Percentiles rank a stretch among this genome's conserved stretches.
These are phyloP conservation scores for Microcebus jonahi DNA, from an alignment of 2,113 vertebrate species.

Conservation along the genomic window DNA sequence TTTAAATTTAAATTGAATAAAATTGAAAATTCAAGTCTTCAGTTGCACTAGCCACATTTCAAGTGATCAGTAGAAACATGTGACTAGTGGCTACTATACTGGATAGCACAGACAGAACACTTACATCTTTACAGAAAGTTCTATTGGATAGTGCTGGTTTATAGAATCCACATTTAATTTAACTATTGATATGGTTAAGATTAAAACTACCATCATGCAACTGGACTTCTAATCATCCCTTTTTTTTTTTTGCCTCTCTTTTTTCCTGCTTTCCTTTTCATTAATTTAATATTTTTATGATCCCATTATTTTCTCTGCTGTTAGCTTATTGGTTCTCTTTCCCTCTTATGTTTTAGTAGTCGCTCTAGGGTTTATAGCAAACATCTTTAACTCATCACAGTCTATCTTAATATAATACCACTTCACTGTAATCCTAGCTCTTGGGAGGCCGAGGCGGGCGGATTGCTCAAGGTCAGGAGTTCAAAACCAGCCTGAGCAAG, in stretches of 20 bases:
- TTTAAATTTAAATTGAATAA: slow-evolving; percentile 2
- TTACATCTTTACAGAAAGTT: background rate
- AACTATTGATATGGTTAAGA: background rate
- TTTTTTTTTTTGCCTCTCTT: background rate
- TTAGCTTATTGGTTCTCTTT: background rate
- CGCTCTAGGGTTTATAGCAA: background rate
- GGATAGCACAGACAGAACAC: background rate
- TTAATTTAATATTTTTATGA: background rate
- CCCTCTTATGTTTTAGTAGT: background rate
- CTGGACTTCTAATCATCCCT: background rate
- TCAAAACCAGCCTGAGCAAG: no score
- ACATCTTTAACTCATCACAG: background rate
- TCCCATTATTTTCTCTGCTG: background rate
- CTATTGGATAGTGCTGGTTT: background rate
- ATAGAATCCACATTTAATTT: background rate
- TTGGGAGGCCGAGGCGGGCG: no score
- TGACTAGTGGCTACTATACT: background rate
- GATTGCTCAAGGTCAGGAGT: no score
- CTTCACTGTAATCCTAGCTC: no score
- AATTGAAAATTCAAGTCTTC: slow-evolving; percentile 10
- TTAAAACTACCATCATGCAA: background rate
- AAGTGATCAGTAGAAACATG: background rate
- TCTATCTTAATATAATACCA: background rate
- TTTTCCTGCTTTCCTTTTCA: slow-evolving; percentile 11
- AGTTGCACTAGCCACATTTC: background rate